These are phyloP conservation scores for Stenodema calcarata DNA, from an alignment of 2,888 invertebrate genomes.

Conservation along the genomic window DNA sequence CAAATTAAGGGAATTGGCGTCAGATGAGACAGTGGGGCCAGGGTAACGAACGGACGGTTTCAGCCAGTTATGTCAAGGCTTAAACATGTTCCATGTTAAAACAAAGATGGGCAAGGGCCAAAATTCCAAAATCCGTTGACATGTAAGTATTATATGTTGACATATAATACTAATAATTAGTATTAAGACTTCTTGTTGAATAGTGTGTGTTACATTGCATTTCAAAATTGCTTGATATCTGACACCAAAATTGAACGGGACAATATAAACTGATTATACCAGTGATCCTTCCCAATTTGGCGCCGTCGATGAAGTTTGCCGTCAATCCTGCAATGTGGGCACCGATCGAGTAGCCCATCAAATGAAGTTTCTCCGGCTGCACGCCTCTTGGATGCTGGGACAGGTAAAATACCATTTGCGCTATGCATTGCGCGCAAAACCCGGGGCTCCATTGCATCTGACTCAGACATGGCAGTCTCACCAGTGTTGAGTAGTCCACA, in stretches of 20 bases:
- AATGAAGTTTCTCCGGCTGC: slow-evolving; percentile 76
- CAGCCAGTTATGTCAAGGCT: too few species aligned
- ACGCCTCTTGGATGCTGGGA: slow-evolving; percentile 79
- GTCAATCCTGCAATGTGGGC: slow-evolving; percentile 85
- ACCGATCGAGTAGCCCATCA: slow-evolving; percentile 86
- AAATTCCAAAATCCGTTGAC: too few species aligned
- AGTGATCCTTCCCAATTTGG: slow-evolving; percentile 83
- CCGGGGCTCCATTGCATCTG: slow-evolving; percentile 68
- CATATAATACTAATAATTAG: too few species aligned
- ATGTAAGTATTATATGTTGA: too few species aligned
- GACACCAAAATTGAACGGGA: not conserved
- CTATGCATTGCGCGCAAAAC: slow-evolving; percentile 73
- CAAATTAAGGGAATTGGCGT: too few species aligned
- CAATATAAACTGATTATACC: slow-evolving; percentile 66
- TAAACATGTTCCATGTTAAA: too few species aligned
- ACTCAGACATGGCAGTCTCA: slow-evolving; percentile 82
- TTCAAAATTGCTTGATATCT: too few species aligned
- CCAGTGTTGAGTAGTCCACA: slow-evolving; percentile 82
- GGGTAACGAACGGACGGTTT: too few species aligned
- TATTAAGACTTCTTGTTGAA: too few species aligned
- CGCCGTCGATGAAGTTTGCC: slow-evolving; percentile 75
- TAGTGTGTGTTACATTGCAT: too few species aligned
- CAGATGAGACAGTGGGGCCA: too few species aligned
- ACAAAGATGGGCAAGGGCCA: too few species aligned
- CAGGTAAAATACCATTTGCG: slow-evolving; percentile 80